Evolutionary conservation across 2,888 invertebrate genomes (phyloP), one percentile per base, ranked within the genome.

Genomic region (Oscheius onirici): DNA sequence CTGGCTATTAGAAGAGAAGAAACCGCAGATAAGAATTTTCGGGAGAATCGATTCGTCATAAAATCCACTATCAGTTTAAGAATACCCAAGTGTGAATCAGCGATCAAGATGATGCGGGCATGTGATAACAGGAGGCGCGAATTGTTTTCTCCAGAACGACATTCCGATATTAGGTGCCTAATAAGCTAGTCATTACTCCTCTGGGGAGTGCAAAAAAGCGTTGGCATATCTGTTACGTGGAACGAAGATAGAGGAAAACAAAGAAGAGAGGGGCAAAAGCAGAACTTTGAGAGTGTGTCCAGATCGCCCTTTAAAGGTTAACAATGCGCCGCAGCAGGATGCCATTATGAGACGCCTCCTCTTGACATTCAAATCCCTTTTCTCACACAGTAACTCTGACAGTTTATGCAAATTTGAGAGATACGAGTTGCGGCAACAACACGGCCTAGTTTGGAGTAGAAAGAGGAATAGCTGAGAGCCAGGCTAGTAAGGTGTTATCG

Each of bases 311-410:
- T 34, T 34, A 34, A 34, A 17, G 22, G 22, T 11, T 17, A 46
- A 63, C 63, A 63, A 63, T 63, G 28, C 46, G 61, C 44, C 13
- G 13, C 54, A 22, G 54, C 54, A 34, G 34, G 34, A 34, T 55
- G 54, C 54, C 54, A 55, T 55, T 55, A 55, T 55, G 26, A 46
- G n/a, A 20, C n/a, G 43, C 43, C 17, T 11, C 61, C 61, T 26
- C 61, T 61, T 61, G 63, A 63, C 63, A 49, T 63, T 63, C 49
- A 46, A 63, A 63, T 63, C 63, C 61, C 41, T 46, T 34, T 34
- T 34, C 34, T 61, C 43, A 20, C 63, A 46, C 63, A 28, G 63
- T 58, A 40, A 58, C 58, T 58, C 40, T 8, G 40, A 58, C 54
- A 17, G 54, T 55, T 55, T 55, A 55, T 58, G 58, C 28, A 58